These are phyloP conservation scores for Caloenas nicobarica DNA, from an alignment of 2,113 vertebrate genomes.

Conservation along the genomic window DNA sequence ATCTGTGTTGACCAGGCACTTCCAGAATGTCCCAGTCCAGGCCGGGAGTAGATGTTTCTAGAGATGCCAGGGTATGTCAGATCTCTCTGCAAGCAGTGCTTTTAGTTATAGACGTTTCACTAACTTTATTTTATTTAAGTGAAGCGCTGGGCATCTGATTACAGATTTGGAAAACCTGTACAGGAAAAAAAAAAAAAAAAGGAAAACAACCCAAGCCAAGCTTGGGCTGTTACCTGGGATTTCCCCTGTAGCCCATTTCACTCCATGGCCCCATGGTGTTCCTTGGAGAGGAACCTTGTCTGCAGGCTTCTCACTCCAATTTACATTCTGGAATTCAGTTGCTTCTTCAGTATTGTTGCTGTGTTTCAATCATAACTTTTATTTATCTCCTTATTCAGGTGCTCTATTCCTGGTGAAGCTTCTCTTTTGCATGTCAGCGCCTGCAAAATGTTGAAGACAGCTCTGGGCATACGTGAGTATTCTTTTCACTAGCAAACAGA, in stretches of 20 bases:
- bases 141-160: neutral
- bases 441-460: neutral
- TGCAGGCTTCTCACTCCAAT: neutral
- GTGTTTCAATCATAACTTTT: neutral
- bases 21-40: neutral
- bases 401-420: neutral
- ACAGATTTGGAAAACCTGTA: neutral
- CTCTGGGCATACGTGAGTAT: fast-evolving
- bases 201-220: neutral
- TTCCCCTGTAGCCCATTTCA: neutral
- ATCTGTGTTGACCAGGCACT: neutral
- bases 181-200: neutral
- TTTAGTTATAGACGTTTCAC: neutral
- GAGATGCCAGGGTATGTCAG: neutral
- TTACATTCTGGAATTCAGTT: neutral
- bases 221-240: neutral
- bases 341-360: neutral
- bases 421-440: fast-evolving
- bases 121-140: neutral
- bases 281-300: neutral
- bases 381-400: neutral
- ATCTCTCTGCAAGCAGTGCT: neutral
- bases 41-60: neutral
- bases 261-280: fast-evolving
- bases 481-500: neutral